These are phyloP conservation scores for Halesus radiatus DNA, from an alignment of 1,140 invertebrate species.

Conservation along the genomic window DNA sequence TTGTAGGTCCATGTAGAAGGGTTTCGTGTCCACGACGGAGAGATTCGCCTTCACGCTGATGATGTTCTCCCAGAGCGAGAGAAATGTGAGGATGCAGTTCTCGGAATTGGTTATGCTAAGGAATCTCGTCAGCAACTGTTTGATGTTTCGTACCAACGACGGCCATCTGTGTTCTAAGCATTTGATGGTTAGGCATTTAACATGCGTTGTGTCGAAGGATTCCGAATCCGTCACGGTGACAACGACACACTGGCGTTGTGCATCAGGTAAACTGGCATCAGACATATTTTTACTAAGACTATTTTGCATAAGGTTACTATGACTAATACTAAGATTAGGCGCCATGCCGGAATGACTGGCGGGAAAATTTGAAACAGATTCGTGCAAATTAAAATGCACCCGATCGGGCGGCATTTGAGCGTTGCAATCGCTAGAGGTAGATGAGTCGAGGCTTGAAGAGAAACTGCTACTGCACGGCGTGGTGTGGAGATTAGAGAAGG, in stretches of 20 bases:
- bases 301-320: neutral
- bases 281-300: neutral
- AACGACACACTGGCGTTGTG: slow-evolving; percentile 72
- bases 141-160: slow-evolving; percentile 78
- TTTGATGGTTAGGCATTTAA: slow-evolving; percentile 88
- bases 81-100: slow-evolving; percentile 84
- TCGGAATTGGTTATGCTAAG: slow-evolving; percentile 73
- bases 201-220: slow-evolving; percentile 83
- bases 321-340: slow-evolving; percentile 16
- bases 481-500: slow-evolving; percentile 53
- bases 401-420: neutral
- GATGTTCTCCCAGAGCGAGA: slow-evolving; percentile 90
- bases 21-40: slow-evolving; percentile 88
- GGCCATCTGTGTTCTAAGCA: slow-evolving; percentile 88
- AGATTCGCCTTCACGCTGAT: slow-evolving; percentile 92
- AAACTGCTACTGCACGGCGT: slow-evolving; percentile 5
- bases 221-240: slow-evolving; percentile 82
- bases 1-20: slow-evolving; percentile 88
- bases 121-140: slow-evolving; percentile 71
- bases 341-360: neutral
- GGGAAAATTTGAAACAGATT: slow-evolving; percentile 60
- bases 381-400: slow-evolving; percentile 62
- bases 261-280: neutral
- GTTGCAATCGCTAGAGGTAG: slow-evolving; percentile 36
- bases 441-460: slow-evolving; percentile 21